Conservation (phyloP, 2,797 vertebrate genomes). For the Oreonectes daqikongensis region DNA sequence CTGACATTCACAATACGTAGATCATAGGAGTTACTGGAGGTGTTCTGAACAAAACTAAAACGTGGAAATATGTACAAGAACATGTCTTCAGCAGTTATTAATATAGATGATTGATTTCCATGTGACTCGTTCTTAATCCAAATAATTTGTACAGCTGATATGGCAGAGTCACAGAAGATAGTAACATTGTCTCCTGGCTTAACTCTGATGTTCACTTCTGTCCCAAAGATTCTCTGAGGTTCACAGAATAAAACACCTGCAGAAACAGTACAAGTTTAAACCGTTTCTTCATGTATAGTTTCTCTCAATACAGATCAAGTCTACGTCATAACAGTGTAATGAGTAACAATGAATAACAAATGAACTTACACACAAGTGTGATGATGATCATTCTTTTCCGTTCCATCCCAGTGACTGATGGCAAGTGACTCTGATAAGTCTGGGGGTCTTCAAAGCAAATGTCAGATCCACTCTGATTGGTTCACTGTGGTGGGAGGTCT, state of each 20-base stretch:
- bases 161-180: conserved; percentile 27
- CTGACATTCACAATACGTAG: conserved; percentile 44
- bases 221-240: conserved; percentile 31
- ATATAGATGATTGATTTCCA: conserved; percentile 41
- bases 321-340: neutral
- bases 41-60: neutral
- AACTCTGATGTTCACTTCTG: conserved; percentile 35
- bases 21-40: neutral
- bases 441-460: conserved; percentile 1
- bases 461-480: conserved; percentile 26
- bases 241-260: conserved; percentile 43
- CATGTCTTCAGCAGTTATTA: neutral
- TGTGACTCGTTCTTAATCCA: conserved; percentile 51
- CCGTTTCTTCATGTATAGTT: neutral
- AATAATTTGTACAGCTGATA: neutral
- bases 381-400: conserved; percentile 4
- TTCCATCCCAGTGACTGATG: conserved; percentile 44
- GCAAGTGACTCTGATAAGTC: neutral
- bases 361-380: conserved; percentile 40
- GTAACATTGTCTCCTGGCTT: conserved; percentile 45
- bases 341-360: neutral
- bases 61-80: neutral
- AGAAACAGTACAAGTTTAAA: conserved; percentile 13
- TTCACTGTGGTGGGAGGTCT: conserved; percentile 37
- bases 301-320: neutral